phyloP scores from a whole-genome alignment of 2,797 vertebrate genomes.

The Apogon hyalosoma region DNA sequence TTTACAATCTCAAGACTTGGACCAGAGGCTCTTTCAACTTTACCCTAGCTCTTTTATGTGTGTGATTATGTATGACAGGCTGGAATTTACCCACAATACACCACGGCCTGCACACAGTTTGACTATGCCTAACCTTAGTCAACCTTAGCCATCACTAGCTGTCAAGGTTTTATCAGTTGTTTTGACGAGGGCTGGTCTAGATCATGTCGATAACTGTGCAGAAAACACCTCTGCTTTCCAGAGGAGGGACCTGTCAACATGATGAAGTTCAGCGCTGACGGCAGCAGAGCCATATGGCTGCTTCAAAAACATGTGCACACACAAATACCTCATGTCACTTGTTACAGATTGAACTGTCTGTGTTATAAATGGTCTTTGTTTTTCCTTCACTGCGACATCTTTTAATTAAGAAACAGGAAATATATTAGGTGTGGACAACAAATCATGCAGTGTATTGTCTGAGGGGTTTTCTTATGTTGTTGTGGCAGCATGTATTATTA shows the following conservation, averaged over 20 bases:
- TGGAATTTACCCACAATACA: slow-evolving; percentile 58
- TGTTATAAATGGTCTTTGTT: slow-evolving; percentile 2
- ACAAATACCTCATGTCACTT: background rate
- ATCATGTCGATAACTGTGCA: slow-evolving; percentile 19
- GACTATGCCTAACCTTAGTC: slow-evolving; percentile 35
- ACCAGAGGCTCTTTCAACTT: slow-evolving; percentile 39
- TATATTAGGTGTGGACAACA: background rate
- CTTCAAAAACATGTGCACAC: background rate
- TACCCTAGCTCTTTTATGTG: slow-evolving; percentile 14
- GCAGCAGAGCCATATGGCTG: background rate
- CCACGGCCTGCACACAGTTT: background rate
- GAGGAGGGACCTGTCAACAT: slow-evolving; percentile 11
- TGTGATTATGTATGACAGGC: slow-evolving; percentile 35
- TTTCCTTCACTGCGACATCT: background rate
- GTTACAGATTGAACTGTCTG: background rate
- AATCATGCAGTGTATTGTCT: background rate
- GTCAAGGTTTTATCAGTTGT: slow-evolving; percentile 37
- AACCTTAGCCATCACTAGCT: slow-evolving; percentile 35
- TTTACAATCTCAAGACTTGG: slow-evolving; percentile 35
- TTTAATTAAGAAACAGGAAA: slow-evolving; percentile 8
- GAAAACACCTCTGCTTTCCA: slow-evolving; percentile 22
- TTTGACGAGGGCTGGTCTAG: slow-evolving; percentile 11
- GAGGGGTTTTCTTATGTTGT: background rate
- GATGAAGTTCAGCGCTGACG: slow-evolving; percentile 11
- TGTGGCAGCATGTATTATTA: background rate